phyloP scores from a whole-genome alignment of 2,888 invertebrate species.

The Tetrapedia diversipes region DNA sequence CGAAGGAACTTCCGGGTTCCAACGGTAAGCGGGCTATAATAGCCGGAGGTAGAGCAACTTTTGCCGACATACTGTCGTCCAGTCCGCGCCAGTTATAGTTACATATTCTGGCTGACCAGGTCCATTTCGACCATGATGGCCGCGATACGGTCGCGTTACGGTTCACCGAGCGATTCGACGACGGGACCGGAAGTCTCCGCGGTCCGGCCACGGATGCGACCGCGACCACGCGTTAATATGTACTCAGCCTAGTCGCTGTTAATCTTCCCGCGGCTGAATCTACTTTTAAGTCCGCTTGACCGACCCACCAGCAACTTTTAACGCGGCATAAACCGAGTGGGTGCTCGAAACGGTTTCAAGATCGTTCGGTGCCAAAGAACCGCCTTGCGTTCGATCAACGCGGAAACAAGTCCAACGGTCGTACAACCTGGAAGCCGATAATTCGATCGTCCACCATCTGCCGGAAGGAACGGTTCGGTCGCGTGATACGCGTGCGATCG shows the following conservation, averaged over 20 bases:
- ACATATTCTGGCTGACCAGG: slow-evolving; percentile 68
- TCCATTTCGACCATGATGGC: slow-evolving; percentile 74
- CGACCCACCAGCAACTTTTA: background rate
- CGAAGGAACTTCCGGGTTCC: slow-evolving; percentile 13
- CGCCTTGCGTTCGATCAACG: background rate
- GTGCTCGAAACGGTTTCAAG: background rate
- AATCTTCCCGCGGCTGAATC: slow-evolving; percentile 46
- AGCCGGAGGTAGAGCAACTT: slow-evolving; percentile 36
- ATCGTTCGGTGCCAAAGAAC: background rate
- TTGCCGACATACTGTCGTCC: slow-evolving; percentile 49
- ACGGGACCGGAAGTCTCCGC: slow-evolving; percentile 51
- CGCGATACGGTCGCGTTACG: slow-evolving; percentile 78
- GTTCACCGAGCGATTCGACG: slow-evolving; percentile 79
- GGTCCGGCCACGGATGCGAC: slow-evolving; percentile 64
- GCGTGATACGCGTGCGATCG: slow-evolving; percentile 5
- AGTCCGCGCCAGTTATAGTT: slow-evolving; percentile 69
- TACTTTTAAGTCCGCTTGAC: slow-evolving; percentile 22
- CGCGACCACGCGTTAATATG: slow-evolving; percentile 69
- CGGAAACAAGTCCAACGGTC: background rate
- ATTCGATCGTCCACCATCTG: slow-evolving; percentile 19
- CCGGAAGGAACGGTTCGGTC: slow-evolving; percentile 16
- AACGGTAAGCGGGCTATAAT: slow-evolving; percentile 41
- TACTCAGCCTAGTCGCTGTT: slow-evolving; percentile 50
- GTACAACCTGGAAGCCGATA: background rate
- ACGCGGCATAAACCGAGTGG: too few species aligned